phyloP scores from a whole-genome alignment of 2,797 vertebrate species.

The Chiroxiphia lanceolata region DNA sequence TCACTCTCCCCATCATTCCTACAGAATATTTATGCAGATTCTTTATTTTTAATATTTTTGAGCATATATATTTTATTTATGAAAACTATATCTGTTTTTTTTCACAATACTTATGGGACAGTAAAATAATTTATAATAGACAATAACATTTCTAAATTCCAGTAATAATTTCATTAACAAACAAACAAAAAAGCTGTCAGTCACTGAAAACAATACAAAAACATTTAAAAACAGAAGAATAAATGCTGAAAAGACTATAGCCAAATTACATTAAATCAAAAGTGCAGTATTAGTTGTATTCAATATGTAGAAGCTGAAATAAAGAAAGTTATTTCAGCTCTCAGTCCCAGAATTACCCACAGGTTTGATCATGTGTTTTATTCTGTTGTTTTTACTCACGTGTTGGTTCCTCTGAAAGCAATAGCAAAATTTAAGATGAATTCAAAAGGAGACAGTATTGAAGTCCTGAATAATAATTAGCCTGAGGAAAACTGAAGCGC shows the following conservation, averaged over 20 bases:
- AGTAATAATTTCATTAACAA: neutral
- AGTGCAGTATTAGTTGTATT: rapidly evolving
- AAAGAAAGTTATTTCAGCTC: neutral
- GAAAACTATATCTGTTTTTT: neutral
- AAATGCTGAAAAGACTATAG: neutral
- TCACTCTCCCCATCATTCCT: neutral
- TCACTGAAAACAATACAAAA: neutral
- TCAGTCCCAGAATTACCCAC: neutral
- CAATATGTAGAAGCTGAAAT: neutral
- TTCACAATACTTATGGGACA: neutral
- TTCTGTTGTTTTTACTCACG: neutral
- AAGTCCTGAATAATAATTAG: neutral
- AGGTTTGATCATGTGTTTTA: neutral
- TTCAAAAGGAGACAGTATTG: neutral
- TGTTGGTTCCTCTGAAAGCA: neutral
- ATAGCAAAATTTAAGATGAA: neutral
- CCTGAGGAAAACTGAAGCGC: neutral
- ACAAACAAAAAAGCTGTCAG: neutral
- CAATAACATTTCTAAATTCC: neutral
- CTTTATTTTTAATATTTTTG: neutral
- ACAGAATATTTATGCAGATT: neutral
- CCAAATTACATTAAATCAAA: neutral
- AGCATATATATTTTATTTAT: neutral
- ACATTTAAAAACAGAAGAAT: neutral
- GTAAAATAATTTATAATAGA: neutral